These are phyloP conservation scores for Mesoclemmys tuberculata DNA, from an alignment of 2,113 vertebrate species.

Conservation along the genomic window DNA sequence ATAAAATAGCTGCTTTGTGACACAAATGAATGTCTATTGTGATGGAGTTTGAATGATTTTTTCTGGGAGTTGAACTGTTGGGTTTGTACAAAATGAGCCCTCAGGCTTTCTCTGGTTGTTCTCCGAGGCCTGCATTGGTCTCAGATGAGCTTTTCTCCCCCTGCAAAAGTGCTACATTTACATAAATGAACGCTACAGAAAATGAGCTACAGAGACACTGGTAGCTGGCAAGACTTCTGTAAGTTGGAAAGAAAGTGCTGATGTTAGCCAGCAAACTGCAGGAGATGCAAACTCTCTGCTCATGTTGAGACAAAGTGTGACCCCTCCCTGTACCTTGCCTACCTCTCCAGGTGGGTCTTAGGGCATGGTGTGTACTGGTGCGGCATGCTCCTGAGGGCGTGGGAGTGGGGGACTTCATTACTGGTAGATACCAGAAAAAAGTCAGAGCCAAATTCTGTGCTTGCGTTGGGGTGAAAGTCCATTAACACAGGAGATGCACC, in stretches of 20 bases:
- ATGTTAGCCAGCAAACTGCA: background rate
- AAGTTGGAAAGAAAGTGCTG: too few relatives aligned
- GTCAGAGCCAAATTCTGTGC: background rate
- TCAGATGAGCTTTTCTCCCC: background rate
- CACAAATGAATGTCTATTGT: background rate
- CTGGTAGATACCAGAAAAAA: background rate
- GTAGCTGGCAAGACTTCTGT: background rate
- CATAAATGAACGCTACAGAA: background rate
- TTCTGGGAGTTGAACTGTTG: background rate
- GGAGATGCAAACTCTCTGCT: background rate
- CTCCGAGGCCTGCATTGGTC: background rate
- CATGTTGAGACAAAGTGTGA: background rate
- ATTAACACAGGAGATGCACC: too few relatives aligned
- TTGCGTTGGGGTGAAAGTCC: background rate
- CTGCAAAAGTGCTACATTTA: background rate
- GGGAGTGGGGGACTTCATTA: background rate
- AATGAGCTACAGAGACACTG: too few relatives aligned
- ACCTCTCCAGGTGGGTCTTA: background rate
- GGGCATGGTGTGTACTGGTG: background rate
- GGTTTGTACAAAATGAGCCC: background rate
- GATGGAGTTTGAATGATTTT: background rate
- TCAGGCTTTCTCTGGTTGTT: background rate
- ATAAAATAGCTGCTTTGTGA: background rate
- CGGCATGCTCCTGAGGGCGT: background rate
- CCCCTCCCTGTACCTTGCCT: background rate